Evolutionary conservation across 2,888 invertebrate species (phyloP), one percentile per base, ranked within the genome.

Genomic region (Neocrepidodera transversa): DNA sequence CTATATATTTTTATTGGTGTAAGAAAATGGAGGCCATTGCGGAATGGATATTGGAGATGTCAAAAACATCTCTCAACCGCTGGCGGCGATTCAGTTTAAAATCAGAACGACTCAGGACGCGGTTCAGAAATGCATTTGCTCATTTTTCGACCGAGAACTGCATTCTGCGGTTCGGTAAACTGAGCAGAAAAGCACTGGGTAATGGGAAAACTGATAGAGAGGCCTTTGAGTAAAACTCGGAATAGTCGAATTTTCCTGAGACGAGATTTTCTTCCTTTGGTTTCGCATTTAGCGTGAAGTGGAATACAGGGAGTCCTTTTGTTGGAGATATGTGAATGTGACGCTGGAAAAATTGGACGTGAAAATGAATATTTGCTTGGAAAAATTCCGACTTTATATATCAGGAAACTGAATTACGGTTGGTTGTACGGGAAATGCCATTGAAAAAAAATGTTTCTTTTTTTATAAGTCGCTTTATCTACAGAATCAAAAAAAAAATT

Each of bases 151-250:
- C 13, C 38, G 38, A 50, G 32, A 32, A 32, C 32, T 54, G 54
- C 54, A 54, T 54, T 54, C 36, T 35, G 54, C 16, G 54, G 54
- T 32, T 36, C 35, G 45, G 54, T 45, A 54, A 54, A 54, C 45
- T 54, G 54, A 54, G 54, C 54, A 54, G 54, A 45, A 54, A 54
- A 54, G 54, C 54, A 36, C 45, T 47, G 45, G 45, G 47, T 54
- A 54, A 54, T 54, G 54, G 54, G 45, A 54, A 54, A 54, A 54
- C 54, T 54, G 54, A 45, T 54, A 54, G 36, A 54, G 36, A 54
- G 36, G 35, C 45, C 45, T 45, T 54, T 54, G 54, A 53, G 45
- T n/a, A 26, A 45, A 45, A 45, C 26, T 45, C 45, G 45, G 20
- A 38, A 54, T 45, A 35, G 26, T 54, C 42, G 45, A 47, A 54